These are phyloP conservation scores for Eubucco bourcierii DNA, from an alignment of 2,113 vertebrate genomes.

Conservation along the genomic window DNA sequence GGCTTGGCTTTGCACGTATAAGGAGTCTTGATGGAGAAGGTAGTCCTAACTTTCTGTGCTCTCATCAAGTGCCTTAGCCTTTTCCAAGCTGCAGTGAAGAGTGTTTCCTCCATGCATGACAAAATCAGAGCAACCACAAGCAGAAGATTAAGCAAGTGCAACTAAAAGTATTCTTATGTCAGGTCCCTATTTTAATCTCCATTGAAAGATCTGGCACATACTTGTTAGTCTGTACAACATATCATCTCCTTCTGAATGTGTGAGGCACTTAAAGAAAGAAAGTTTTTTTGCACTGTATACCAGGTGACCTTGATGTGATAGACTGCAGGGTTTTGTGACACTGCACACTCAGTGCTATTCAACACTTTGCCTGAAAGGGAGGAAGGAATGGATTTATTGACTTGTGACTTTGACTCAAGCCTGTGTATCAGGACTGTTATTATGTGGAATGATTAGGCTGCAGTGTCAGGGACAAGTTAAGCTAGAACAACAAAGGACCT, in stretches of 20 bases:
- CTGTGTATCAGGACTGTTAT: slow-evolving; percentile 90
- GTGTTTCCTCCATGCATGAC: not conserved
- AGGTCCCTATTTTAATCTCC: slow-evolving; percentile 33
- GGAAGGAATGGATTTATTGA: slow-evolving; percentile 96
- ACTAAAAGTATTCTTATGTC: slow-evolving; percentile 45
- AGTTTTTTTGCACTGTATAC: slow-evolving; percentile 77
- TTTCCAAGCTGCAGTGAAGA: accelerated
- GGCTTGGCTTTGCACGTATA: slow-evolving; percentile 1
- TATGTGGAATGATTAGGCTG: slow-evolving; percentile 94
- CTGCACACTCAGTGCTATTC: slow-evolving; percentile 78
- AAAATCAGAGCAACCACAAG: slow-evolving; percentile 10
- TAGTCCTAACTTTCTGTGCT: not conserved
- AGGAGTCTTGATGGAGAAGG: not conserved
- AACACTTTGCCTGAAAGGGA: slow-evolving; percentile 84
- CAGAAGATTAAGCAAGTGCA: slow-evolving; percentile 42
- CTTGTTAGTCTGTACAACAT: not conserved
- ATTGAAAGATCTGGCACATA: not conserved
- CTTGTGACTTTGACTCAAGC: slow-evolving; percentile 85
- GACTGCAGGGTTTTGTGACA: slow-evolving; percentile 85
- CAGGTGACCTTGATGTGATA: slow-evolving; percentile 90
- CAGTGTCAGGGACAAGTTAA: slow-evolving; percentile 91
- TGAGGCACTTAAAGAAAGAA: slow-evolving; percentile 68
- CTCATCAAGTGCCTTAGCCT: not conserved
- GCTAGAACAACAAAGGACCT: slow-evolving; percentile 84
- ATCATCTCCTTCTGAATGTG: not conserved